Evolutionary conservation across 1,140 invertebrate genomes (phyloP), one percentile per base, ranked within the genome.

Genomic region (Euschistus heros): DNA sequence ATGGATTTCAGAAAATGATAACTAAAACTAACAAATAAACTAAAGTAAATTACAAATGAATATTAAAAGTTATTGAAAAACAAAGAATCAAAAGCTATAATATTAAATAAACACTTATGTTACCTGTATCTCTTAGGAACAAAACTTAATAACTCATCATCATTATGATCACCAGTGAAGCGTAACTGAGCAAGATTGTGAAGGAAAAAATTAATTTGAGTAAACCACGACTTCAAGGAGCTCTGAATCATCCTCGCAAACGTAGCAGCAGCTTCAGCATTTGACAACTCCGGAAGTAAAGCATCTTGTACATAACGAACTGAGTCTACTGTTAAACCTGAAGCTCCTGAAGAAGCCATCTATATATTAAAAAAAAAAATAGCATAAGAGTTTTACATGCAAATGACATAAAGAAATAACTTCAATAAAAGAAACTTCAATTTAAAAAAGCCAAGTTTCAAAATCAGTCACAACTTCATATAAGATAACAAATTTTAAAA

Each of bases 141-240:
- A 77, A 98, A 98, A 0, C 92, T 94, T 0, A 98, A 78, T 14
- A 95, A 76, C 69, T 91, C 85, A 67, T 86, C 89, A 67, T 86
- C 89, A 66, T 82, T 84, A 70, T 92, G 88, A 64, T 93, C 91
- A 2, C 86, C 87, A 42, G 88, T 87, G 69, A 95, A 96, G 67
- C 93, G 82, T 65, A 97, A 77, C 74, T 99, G 97, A 2, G 93
- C 94, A 69, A 99, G 76, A 76, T 97, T 98, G 75, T 98, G 96
- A 26, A 98, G 78, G 76, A 98, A 98, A 76, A 98, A 98, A 78
- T 98, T 98, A 69, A 98, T 91, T 68, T 96, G 93, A 0, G 93
- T 95, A 69, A 94, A 97, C 81, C 91, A 87, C 7, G 78, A 81
- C 76, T 91, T 91, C 8, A 92, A 76, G 18, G 90, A 92, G 69